These are phyloP conservation scores for Campopleginae sp. DNA, from an alignment of 2,888 invertebrate genomes.

Conservation along the genomic window DNA sequence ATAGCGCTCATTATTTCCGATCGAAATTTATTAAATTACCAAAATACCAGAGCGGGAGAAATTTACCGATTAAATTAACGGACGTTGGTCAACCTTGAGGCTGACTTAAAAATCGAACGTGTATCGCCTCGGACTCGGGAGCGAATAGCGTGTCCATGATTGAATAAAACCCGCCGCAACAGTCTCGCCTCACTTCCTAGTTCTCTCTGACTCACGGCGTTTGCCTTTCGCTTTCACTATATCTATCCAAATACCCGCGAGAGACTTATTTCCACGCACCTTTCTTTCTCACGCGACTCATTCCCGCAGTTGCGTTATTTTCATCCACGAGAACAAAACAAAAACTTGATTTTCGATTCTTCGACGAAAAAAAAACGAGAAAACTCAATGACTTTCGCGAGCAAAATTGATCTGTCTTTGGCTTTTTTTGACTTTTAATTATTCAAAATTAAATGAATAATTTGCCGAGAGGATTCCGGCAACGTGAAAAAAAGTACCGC, in stretches of 20 bases:
- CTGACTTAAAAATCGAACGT: constrained; percentile 14
- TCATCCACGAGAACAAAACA: constrained; percentile 1
- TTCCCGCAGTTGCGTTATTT: constrained; percentile 8
- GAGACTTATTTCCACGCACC: constrained; percentile 36
- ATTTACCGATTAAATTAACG: constrained; percentile 22
- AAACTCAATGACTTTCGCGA: not conserved
- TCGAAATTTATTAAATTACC: not conserved
- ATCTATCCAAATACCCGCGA: constrained; percentile 35
- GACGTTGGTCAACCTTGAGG: constrained; percentile 33
- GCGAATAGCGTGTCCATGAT: constrained; percentile 42
- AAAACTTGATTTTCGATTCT: no score
- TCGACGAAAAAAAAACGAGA: constrained; percentile 3
- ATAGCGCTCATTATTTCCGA: not conserved
- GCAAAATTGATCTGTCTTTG: no score
- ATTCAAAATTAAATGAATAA: no score
- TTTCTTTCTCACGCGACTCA: constrained; percentile 37
- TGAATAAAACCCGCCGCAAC: constrained; percentile 52
- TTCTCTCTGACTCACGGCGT: constrained; percentile 76
- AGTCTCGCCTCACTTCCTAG: constrained; percentile 67
- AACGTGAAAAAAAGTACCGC: not conserved
- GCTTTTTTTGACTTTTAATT: no score
- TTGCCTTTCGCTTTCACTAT: constrained; percentile 83
- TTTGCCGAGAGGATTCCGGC: not conserved
- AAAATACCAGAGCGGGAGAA: not conserved
- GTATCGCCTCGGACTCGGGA: constrained; percentile 6